These are phyloP conservation scores for Microtus montanus DNA, from an alignment of 2,113 vertebrate genomes.

Conservation along the genomic window DNA sequence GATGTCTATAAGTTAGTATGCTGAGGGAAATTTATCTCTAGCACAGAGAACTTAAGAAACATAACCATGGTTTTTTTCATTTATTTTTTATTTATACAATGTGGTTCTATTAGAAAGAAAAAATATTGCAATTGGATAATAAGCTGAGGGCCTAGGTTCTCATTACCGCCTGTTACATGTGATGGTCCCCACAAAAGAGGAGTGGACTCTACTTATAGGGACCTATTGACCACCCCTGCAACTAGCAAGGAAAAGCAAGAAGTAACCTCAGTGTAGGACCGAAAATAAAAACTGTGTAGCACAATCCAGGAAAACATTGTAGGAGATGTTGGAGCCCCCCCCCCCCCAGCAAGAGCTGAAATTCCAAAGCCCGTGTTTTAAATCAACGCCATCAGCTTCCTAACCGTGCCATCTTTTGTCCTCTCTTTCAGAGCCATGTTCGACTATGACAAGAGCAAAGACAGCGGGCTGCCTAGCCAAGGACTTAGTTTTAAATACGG, in stretches of 20 bases:
- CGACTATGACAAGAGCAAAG: constrained; percentile 97
- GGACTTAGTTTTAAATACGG: constrained; percentile 97
- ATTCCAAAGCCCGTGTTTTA: not conserved
- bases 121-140: not conserved
- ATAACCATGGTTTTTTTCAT: not conserved
- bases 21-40: constrained; percentile 1
- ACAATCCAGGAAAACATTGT: not conserved
- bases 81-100: constrained; percentile 23
- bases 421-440: constrained; percentile 91
- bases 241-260: not conserved
- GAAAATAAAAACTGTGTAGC: not conserved
- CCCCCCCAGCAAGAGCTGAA: not conserved
- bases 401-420: constrained; percentile 24
- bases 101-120: not conserved
- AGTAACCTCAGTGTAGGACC: not conserved
- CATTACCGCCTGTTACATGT: not conserved
- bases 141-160: not conserved
- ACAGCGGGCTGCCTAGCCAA: constrained; percentile 97
- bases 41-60: constrained; percentile 10
- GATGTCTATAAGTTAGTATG: not conserved
- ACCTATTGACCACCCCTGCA: no score
- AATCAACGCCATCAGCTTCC: not conserved
- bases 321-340: not conserved
- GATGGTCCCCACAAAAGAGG: not conserved
- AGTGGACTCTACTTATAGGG: not conserved